phyloP scores from a whole-genome alignment of 2,888 invertebrate genomes.

The Gymnoscelis rufifasciata region DNA sequence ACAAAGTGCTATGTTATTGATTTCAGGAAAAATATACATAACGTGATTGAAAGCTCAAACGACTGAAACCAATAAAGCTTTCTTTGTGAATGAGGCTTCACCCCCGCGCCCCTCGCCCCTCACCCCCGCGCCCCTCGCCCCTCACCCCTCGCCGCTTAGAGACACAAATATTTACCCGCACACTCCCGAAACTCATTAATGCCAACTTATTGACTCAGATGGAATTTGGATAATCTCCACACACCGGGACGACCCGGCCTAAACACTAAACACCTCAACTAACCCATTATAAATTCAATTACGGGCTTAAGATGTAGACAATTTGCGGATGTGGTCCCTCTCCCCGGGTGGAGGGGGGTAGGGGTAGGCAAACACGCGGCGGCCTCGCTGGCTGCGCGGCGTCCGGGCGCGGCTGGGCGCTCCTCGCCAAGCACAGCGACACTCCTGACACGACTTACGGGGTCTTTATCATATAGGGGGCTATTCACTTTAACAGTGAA shows the following conservation, averaged over 20 bases:
- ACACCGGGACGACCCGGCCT: slow-evolving; percentile 38
- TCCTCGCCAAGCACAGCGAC: too few species aligned
- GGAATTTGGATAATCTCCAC: slow-evolving; percentile 25
- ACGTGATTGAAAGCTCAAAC: slow-evolving; percentile 9
- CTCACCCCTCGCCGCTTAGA: too few species aligned
- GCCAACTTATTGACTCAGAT: slow-evolving; percentile 21
- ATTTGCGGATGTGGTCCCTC: slow-evolving; percentile 47
- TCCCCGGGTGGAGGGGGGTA: slow-evolving; percentile 15
- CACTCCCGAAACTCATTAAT: slow-evolving; percentile 18
- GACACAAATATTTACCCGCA: too few species aligned
- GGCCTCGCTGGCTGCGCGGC: slow-evolving; percentile 36
- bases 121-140: background rate
- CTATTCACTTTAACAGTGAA: background rate
- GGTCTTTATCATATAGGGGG: background rate
- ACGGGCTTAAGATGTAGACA: slow-evolving; percentile 65
- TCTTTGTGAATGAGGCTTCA: slow-evolving; percentile 1
- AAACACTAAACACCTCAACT: slow-evolving; percentile 70
- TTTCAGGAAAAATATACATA: too few species aligned
- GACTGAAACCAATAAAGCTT: slow-evolving; percentile 8
- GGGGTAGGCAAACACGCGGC: slow-evolving; percentile 53
- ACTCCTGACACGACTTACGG: too few species aligned
- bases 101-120: background rate
- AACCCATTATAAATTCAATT: slow-evolving; percentile 77
- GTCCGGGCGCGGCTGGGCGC: too few species aligned
- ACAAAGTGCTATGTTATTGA: too few species aligned